Evolutionary conservation across 1,140 invertebrate genomes (phyloP).

Genomic region (Triops cancriformis): DNA sequence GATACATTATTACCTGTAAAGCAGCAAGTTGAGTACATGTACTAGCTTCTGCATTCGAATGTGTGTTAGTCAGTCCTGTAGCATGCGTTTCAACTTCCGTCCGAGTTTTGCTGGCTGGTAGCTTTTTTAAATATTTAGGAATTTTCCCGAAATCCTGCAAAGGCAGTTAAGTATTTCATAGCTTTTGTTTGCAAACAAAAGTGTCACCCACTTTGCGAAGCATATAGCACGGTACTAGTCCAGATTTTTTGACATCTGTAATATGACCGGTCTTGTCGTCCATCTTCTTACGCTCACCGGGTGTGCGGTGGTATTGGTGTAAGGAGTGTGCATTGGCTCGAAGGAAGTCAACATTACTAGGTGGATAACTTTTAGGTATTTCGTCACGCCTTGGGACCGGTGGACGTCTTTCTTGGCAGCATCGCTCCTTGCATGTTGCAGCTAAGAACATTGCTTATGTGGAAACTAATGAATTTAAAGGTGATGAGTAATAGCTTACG

Average conservation of each 20-base stretch:
- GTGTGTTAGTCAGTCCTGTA: not conserved
- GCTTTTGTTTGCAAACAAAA: not conserved
- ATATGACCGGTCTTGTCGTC: constrained; percentile 23
- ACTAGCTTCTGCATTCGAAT: not conserved
- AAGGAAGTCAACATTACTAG: not conserved
- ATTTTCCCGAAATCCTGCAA: constrained; percentile 20
- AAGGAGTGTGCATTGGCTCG: not conserved
- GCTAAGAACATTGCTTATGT: not conserved
- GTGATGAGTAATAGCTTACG: not conserved
- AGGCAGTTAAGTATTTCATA: not conserved
- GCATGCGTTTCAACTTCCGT: not conserved
- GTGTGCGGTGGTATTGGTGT: not conserved
- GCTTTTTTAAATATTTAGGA: not conserved
- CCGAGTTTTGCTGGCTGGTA: not conserved
- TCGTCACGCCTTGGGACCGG: constrained; percentile 12
- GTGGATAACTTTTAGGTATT: not conserved
- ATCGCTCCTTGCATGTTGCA: not conserved
- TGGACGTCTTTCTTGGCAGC: constrained; percentile 11
- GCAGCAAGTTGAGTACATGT: not conserved
- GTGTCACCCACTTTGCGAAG: not conserved
- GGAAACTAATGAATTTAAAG: not conserved
- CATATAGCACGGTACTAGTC: constrained; percentile 19
- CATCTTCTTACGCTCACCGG: constrained; percentile 15
- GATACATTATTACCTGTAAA: not conserved
- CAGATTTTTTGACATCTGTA: constrained; percentile 21